Base-by-base conservation (phyloP, 1,140 invertebrate genomes). In the Samia ricini region DNA sequence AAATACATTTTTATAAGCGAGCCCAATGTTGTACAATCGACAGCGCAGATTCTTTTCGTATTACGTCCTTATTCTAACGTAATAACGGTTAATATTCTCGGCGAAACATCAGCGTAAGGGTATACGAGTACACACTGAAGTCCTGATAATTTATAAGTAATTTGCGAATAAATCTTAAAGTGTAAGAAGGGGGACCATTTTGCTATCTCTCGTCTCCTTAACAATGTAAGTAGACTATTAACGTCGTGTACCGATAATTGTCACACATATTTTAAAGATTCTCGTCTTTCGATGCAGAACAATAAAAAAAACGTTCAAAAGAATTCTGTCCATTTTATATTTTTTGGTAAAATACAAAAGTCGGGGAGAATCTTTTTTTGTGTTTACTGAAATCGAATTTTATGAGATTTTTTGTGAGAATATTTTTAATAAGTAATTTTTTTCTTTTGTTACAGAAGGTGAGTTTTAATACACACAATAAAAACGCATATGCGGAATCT, bases 1-100 rank as follows among this genome's bases (percentile, higher is more conserved):
- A 90, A 90, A 90, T 90, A 90, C 85, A 90, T 88, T 90, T 90
- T 90, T 90, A 88, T 90, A 88, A 78, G 79, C 75, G 74, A 81
- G 76, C 81, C 72, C 74, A 67, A 79, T 76, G 81, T 82, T 74
- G 48, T 68, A 65, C 51, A 36, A 59, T 61, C 61, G 58, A 56
- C 59, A 59, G 55, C 56, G 33, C 29, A 51, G 36, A 21, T 62
- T 55, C 56, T 59, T 18, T 42, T 23, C 24, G 10, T 19, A 8
- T 29, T 24, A 1, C 20, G 33, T 42, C 57, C 49, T 50, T 59
- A 59, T 59, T 59, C 18, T 59, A 8, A 50, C 6, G 36, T 5
- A 24, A 24, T 49, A 59, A 18, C 20, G 57, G 7, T 36, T 36
- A 21, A 51, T 23, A 24, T 49, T 24, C 23, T 22, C 20, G 8